These are phyloP conservation scores for Drosophila sucinea DNA, from an alignment of 1,140 invertebrate genomes.

Conservation along the genomic window DNA sequence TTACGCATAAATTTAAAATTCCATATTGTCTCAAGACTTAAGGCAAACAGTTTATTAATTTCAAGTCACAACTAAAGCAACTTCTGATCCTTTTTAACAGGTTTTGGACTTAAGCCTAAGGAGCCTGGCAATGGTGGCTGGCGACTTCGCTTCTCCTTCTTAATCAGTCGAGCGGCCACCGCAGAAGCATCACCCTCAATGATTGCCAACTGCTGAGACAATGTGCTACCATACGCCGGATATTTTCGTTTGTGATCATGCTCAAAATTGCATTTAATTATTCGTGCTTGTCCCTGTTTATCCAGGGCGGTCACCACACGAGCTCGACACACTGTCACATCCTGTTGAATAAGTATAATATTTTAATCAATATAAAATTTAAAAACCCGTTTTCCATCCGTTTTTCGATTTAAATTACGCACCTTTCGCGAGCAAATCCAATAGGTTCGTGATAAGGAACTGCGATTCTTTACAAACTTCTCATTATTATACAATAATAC, in stretches of 20 bases:
- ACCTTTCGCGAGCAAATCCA: slow-evolving; percentile 81
- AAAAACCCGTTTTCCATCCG: not conserved
- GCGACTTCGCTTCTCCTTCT: slow-evolving; percentile 37
- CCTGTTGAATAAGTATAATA: slow-evolving; percentile 43
- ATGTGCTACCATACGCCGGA: slow-evolving; percentile 30
- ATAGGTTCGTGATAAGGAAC: slow-evolving; percentile 73
- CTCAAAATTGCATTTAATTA: slow-evolving; percentile 70
- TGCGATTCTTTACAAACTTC: slow-evolving; percentile 79
- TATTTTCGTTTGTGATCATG: slow-evolving; percentile 77
- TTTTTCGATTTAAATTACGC: not conserved
- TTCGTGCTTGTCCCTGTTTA: slow-evolving; percentile 47
- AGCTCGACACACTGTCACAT: slow-evolving; percentile 72
- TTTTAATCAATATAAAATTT: not conserved
- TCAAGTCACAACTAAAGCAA: slow-evolving; percentile 3
- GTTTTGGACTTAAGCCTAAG: slow-evolving; percentile 39
- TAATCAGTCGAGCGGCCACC: slow-evolving; percentile 26
- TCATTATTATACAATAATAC: slow-evolving; percentile 67
- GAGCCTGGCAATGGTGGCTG: slow-evolving; percentile 12
- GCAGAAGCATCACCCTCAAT: slow-evolving; percentile 15
- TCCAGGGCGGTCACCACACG: slow-evolving; percentile 75
- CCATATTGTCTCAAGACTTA: slow-evolving; percentile 9
- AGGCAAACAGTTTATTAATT: slow-evolving; percentile 42
- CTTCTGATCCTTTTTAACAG: slow-evolving; percentile 23
- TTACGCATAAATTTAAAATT: slow-evolving; percentile 17
- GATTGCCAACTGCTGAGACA: slow-evolving; percentile 43